Evolutionary conservation across 1,140 invertebrate genomes (phyloP).

Genomic region (Pachypsylla venusta): DNA sequence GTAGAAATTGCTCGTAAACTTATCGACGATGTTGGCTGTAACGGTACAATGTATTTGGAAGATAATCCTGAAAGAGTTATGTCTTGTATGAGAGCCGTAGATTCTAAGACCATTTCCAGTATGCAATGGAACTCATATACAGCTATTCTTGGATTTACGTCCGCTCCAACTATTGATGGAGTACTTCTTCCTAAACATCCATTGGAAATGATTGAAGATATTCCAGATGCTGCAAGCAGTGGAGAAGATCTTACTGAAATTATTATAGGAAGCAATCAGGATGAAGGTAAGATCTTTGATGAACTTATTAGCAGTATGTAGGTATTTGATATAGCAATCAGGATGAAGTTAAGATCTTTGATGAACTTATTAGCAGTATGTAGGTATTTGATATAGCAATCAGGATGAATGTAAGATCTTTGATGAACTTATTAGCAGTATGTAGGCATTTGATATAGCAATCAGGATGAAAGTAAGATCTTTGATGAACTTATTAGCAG

Average conservation of each 20-base stretch:
- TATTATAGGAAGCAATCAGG: conserved; percentile 70
- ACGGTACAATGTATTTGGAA: conserved; percentile 45
- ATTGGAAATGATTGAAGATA: conserved; percentile 46
- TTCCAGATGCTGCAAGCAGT: too few species aligned
- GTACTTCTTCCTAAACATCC: conserved; percentile 70
- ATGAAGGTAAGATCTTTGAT: conserved; percentile 55
- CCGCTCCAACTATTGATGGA: conserved; percentile 74
- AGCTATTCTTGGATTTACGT: conserved; percentile 74
- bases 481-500: conserved; percentile 4
- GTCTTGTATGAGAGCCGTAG: conserved; percentile 70
- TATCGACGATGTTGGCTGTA: conserved; percentile 68
- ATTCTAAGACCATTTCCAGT: conserved; percentile 66
- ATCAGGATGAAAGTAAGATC: conserved; percentile 69
- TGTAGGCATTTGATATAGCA: too few species aligned
- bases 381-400: too few species aligned
- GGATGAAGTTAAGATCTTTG: conserved; percentile 58
- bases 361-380: too few species aligned
- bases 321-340: too few species aligned
- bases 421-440: not conserved
- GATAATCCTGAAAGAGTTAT: conserved; percentile 49
- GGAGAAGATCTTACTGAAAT: conserved; percentile 64
- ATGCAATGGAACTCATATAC: conserved; percentile 79
- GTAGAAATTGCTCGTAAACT: conserved; percentile 57
- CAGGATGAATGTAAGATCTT: conserved; percentile 63
- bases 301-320: too few species aligned